Evolutionary conservation across 2,797 vertebrate species (phyloP), one percentile per base, ranked within the genome.

Genomic region (Lycodopsis pacificus): DNA sequence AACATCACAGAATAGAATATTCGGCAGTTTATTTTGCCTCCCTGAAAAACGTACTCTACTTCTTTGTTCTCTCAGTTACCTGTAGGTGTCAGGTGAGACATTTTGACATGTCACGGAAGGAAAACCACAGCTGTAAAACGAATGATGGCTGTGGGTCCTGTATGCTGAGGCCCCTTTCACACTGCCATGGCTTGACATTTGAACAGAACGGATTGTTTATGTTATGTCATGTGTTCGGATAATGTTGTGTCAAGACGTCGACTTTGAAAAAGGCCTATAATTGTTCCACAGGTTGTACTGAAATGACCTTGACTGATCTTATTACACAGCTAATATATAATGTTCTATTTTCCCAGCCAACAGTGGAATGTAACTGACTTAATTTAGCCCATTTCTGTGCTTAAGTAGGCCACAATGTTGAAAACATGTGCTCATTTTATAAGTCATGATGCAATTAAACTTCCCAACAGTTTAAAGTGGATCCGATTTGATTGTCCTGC

Each of bases 1-100:
- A 56, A 66, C 76, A 78, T 19, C 12, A 71, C 12, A 40, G 4
- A 67, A 62, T n/a, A 27, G 3, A 54, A 46, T 19, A 44, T 10
- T 6, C 4, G 4, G 51, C 11, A 32, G 7, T 30, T 67, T 61
- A 9, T 10, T 46, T 34, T 71, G 1, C 0, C 3, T 71, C 15
- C 2, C 4, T 77, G 34, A 54, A 65, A 71, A 51, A 25, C n/a
- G 51, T 22, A 42, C 9, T 59, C 22, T 9, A 22, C 34, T 5
- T 63, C 20, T 59, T 2, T 51, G 14, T 30, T 53, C 2, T 51
- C 7, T 68, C 12, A 22, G 25, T 30, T 34, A 59, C 7, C 17
- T 44, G 15, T 27, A 6, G 13, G 14, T 74, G 5, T 71, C 30
- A 57, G 19, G 9, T 54, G 44, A 44, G 36, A 46, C 59, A 48